A percentile compares a stretch with the other conserved stretches of the same genome.
phyloP scores from a whole-genome alignment of 2,888 invertebrate genomes.

The Drosophila mayaguana region DNA sequence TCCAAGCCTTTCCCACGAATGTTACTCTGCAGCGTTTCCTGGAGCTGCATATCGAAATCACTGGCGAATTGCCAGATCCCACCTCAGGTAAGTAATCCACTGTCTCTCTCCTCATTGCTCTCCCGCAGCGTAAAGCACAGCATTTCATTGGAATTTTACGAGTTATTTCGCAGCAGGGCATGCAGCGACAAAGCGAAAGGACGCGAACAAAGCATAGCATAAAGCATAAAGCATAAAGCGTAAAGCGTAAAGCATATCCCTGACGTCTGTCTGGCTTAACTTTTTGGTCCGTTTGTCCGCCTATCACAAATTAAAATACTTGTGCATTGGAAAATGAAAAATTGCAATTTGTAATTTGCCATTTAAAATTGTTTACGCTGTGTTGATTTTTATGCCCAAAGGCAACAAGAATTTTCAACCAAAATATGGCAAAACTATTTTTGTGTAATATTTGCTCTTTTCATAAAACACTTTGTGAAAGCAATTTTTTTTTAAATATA shows the following conservation, averaged over 20 bases:
- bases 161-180: constrained; percentile 10
- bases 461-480: constrained; percentile 20
- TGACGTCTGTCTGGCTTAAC: constrained; percentile 12
- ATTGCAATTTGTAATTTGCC: constrained; percentile 41
- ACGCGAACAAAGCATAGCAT: constrained; percentile 1
- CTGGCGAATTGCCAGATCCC: constrained; percentile 95
- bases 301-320: constrained; percentile 38
- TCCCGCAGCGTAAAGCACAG: constrained; percentile 15
- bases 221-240: constrained; percentile 2
- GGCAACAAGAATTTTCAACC: neutral
- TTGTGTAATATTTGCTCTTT: constrained; percentile 10
- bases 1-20: constrained; percentile 97
- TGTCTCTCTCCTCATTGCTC: neutral
- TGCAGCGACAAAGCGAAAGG: constrained; percentile 3
- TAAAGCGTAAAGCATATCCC: constrained; percentile 15
- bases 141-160: constrained; percentile 36
- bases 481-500: neutral
- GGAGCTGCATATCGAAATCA: constrained; percentile 96
- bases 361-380: constrained; percentile 30
- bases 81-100: constrained; percentile 88
- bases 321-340: constrained; percentile 43
- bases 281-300: constrained; percentile 2
- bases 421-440: constrained; percentile 31
- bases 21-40: constrained; percentile 97
- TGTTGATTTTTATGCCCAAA: constrained; percentile 17